phyloP scores from a whole-genome alignment of 2,113 vertebrate genomes.

The Dicrurus megarhynchus region DNA sequence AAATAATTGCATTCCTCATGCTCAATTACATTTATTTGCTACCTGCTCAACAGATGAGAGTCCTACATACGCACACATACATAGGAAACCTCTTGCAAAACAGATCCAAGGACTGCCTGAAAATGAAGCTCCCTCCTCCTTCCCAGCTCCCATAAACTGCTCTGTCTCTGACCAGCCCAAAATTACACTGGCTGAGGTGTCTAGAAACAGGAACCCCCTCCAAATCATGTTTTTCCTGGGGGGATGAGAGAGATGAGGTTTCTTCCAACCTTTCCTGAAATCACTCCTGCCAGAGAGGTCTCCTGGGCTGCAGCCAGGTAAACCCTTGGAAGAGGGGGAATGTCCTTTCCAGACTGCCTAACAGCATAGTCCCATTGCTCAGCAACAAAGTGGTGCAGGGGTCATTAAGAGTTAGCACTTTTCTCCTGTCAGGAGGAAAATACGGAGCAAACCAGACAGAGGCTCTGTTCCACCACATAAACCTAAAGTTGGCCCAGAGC shows the following conservation, averaged over 20 bases:
- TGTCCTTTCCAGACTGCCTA: neutral
- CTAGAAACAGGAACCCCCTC: neutral
- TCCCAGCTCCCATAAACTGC: neutral
- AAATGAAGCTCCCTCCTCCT: neutral
- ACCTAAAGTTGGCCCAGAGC: neutral
- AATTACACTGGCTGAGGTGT: neutral
- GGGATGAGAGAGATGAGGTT: neutral
- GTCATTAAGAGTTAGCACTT: neutral
- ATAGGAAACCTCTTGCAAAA: neutral
- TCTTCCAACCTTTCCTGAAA: neutral
- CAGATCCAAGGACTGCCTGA: neutral
- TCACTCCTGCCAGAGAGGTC: neutral
- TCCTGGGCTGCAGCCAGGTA: neutral
- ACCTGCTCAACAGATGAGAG: neutral
- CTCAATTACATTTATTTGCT: neutral
- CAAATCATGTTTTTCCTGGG: neutral
- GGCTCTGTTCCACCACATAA: neutral
- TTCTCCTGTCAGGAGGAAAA: neutral
- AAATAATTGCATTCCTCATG: neutral
- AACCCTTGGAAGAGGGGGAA: neutral
- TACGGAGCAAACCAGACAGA: neutral
- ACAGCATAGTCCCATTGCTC: neutral
- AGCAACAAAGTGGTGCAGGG: neutral
- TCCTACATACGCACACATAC: neutral
- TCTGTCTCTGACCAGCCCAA: neutral